These are phyloP conservation scores for Steinernema khuongi DNA, from an alignment of 1,140 invertebrate genomes.

Conservation along the genomic window DNA sequence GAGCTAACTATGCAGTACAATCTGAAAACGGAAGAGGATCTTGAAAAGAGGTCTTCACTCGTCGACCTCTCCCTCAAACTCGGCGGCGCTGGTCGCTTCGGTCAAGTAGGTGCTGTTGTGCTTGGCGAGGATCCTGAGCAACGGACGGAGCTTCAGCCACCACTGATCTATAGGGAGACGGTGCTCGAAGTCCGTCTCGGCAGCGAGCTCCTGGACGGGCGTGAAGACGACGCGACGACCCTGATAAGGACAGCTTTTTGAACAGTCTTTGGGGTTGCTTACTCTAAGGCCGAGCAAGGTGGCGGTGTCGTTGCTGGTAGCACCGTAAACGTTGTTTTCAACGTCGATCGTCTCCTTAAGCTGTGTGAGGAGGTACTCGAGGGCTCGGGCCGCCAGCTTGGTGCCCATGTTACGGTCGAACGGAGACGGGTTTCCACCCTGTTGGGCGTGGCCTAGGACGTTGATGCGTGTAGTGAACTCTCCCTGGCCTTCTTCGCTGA, in stretches of 20 bases:
- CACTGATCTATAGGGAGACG: conserved; percentile 68
- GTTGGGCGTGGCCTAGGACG: conserved; percentile 51
- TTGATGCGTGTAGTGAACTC: conserved; percentile 53
- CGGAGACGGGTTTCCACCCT: conserved; percentile 84
- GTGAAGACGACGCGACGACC: conserved; percentile 82
- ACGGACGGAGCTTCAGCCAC: conserved; percentile 92
- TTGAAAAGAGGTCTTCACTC: no score
- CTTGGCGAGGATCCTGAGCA: conserved; percentile 91
- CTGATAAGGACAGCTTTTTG: conserved; percentile 61
- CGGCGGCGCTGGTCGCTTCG: conserved; percentile 62
- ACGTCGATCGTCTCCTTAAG: conserved; percentile 63
- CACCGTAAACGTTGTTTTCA: conserved; percentile 20
- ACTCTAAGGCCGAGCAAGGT: conserved; percentile 57
- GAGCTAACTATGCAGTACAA: no score
- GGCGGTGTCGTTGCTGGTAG: conserved; percentile 52
- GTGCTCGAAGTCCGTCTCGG: conserved; percentile 79
- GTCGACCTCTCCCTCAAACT: conserved; percentile 27
- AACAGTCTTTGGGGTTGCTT: not conserved
- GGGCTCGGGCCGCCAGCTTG: conserved; percentile 90
- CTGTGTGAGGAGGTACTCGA: conserved; percentile 70
- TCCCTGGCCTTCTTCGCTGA: conserved; percentile 92
- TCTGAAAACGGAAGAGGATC: no score
- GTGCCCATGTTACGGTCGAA: conserved; percentile 98
- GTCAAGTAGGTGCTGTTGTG: conserved; percentile 88
- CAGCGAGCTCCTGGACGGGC: conserved; percentile 76